Evolutionary conservation across 2,113 vertebrate genomes (phyloP).

Genomic region (Cochlearius cochlearius): DNA sequence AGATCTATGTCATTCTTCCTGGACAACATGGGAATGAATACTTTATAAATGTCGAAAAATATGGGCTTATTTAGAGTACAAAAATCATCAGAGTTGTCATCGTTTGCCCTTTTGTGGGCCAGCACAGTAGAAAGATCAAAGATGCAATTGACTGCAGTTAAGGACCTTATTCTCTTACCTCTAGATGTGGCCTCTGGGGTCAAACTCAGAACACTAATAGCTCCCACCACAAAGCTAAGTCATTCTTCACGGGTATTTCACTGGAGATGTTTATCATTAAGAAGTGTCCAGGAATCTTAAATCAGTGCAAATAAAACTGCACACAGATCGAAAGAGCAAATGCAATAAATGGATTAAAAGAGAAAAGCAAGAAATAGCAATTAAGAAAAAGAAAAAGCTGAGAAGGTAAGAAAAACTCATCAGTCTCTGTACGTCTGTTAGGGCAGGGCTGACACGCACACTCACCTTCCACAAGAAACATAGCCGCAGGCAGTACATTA

Average conservation of each 20-base stretch:
- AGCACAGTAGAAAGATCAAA: constrained; percentile 25
- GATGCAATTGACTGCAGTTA: constrained; percentile 7
- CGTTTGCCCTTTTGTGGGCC: neutral
- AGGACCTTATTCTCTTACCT: constrained; percentile 13
- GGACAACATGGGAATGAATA: neutral
- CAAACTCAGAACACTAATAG: neutral
- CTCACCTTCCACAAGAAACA: neutral
- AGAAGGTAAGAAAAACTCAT: neutral
- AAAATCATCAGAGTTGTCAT: neutral
- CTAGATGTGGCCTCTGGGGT: neutral
- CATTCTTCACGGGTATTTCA: neutral
- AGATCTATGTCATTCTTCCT: neutral
- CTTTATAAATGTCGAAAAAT: neutral
- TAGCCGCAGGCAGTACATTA: constrained; percentile 13
- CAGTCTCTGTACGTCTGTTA: neutral
- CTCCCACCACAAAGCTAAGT: neutral
- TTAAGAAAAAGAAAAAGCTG: neutral
- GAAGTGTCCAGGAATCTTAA: neutral
- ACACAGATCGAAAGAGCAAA: neutral
- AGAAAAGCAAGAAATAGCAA: neutral
- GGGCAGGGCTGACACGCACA: neutral
- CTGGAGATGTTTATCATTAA: neutral
- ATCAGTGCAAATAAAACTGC: neutral
- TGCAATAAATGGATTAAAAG: neutral
- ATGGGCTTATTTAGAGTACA: neutral